phyloP scores from a whole-genome alignment of 2,113 vertebrate species.

The Seriola aureovittata region DNA sequence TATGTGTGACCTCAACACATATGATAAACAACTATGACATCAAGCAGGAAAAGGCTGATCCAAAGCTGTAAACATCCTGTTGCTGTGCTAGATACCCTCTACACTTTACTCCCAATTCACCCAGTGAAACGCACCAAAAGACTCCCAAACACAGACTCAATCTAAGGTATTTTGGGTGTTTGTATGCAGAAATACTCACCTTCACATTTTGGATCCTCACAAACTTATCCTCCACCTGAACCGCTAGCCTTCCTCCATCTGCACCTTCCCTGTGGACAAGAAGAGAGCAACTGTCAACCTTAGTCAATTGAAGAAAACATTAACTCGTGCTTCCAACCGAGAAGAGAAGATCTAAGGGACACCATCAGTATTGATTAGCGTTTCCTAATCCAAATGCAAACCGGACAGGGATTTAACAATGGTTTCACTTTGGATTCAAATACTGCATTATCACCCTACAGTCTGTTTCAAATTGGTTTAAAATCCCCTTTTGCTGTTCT shows the following conservation, averaged over 20 bases:
- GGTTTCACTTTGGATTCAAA: constrained; percentile 31
- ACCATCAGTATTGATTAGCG: constrained; percentile 29
- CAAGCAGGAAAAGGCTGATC: constrained; percentile 68
- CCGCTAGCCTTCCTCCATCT: constrained; percentile 90
- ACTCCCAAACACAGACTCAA: neutral
- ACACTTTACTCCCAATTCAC: constrained; percentile 9
- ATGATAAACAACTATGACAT: constrained; percentile 71
- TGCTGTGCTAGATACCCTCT: constrained; percentile 41
- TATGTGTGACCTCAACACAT: constrained; percentile 26
- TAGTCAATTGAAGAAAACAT: constrained; percentile 1
- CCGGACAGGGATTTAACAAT: constrained; percentile 16
- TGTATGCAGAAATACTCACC: constrained; percentile 81
- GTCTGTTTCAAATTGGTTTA: constrained; percentile 40
- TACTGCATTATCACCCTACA: neutral
- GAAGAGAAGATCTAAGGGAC: neutral
- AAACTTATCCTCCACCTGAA: constrained; percentile 92
- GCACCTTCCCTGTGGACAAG: constrained; percentile 87
- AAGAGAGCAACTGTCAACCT: neutral
- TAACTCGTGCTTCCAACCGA: constrained; percentile 11
- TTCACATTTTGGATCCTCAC: constrained; percentile 92
- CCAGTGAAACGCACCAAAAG: neutral
- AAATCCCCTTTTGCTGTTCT: constrained; percentile 32
- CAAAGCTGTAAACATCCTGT: constrained; percentile 79
- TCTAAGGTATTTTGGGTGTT: neutral
- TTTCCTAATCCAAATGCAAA: constrained; percentile 13